Evolutionary conservation across 1,140 invertebrate genomes (phyloP), one percentile per base, ranked within the genome.

Genomic region (Colletes latitarsis): DNA sequence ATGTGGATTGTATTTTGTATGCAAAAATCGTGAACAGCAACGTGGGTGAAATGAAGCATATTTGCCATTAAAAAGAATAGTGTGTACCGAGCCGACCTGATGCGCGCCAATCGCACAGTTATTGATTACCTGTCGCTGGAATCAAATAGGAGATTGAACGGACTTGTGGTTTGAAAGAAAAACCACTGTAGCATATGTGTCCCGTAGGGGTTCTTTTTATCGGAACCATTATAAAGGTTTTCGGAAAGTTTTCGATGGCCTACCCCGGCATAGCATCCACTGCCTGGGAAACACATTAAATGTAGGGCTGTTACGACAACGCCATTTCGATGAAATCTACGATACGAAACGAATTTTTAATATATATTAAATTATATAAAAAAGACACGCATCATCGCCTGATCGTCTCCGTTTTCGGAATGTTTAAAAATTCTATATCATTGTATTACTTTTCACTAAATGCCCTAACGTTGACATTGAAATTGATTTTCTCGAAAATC

Each of bases 101-200:
- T 74, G 43, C 55, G 74, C 75, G 62, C 66, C 70, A 83, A 81
- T 79, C 82, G 71, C 52, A 41, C 21, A 63, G 71, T 80, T 88
- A 88, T 88, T 71, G 86, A 88, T 88, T 88, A 87, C 60, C 86
- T 84, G 85, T 88, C 86, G 76, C 52, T 49, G 64, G 73, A 88
- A 88, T 88, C 82, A 80, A 87, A 86, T 73, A 62, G 81, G 80
- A 76, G 79, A 78, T 83, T 82, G 81, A 81, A 41, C 82, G 70
- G 66, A 66, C 63, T 81, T 77, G 84, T 53, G 82, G 77, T 78
- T 83, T 82, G 82, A 82, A 84, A 87, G 79, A 84, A 87, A 87
- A 81, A 78, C 79, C 74, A 87, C 77, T 87, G 86, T 86, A 76
- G 82, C 84, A 86, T 83, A 87, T 84, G 84, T 71, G 86, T 87